These are phyloP conservation scores for Galerucella pusilla DNA, from an alignment of 2,888 invertebrate species.

Conservation along the genomic window DNA sequence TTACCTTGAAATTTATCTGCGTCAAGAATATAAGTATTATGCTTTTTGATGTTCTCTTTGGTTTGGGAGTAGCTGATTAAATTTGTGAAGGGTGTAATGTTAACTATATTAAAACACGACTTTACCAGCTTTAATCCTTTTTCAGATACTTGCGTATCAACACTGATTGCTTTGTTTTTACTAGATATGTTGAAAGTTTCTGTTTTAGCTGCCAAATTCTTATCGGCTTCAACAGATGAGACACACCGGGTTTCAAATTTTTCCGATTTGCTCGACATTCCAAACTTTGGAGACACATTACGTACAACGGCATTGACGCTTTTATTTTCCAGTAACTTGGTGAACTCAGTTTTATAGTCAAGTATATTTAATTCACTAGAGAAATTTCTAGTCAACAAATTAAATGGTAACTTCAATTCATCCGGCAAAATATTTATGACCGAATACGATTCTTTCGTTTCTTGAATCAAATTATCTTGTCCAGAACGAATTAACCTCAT, in stretches of 20 bases:
- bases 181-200: slow-evolving; percentile 12
- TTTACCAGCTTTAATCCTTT: slow-evolving; percentile 22
- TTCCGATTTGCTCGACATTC: background rate
- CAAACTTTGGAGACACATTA: background rate
- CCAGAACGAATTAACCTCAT: no score
- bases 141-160: background rate
- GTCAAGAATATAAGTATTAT: background rate
- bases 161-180: background rate
- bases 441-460: slow-evolving; percentile 3
- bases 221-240: background rate
- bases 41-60: slow-evolving; percentile 13
- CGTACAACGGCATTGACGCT: background rate
- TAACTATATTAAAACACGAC: slow-evolving; percentile 25
- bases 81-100: slow-evolving; percentile 35
- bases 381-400: background rate
- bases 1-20: background rate
- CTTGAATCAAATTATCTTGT: background rate
- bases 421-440: background rate
- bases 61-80: slow-evolving; percentile 41
- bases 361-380: background rate
- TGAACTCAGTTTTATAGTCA: background rate
- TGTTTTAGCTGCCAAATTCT: slow-evolving; percentile 10
- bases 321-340: background rate
- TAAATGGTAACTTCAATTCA: background rate
- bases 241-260: background rate